A percentile compares a stretch with the other conserved stretches of the same genome.
Evolutionary conservation across 2,113 vertebrate genomes (phyloP).

Genomic region (Dryoscopus gambensis): DNA sequence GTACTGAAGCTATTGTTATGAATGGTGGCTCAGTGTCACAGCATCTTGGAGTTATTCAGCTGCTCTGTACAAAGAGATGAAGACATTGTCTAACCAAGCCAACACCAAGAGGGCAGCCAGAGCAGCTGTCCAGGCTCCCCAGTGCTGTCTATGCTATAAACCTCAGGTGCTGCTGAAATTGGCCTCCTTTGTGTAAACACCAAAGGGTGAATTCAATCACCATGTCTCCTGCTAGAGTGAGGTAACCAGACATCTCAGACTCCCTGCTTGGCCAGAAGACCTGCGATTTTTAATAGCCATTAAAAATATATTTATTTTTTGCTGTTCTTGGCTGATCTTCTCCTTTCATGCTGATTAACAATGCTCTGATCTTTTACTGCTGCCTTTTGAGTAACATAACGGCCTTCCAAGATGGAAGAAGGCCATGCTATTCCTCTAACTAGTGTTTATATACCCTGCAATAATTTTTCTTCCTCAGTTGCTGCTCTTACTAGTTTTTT

Average conservation of each 20-base stretch:
- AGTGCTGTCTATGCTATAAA: neutral
- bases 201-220: neutral
- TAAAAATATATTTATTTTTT: slow-evolving; percentile 43
- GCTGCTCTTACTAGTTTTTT: slow-evolving; percentile 18
- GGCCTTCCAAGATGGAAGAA: slow-evolving; percentile 41
- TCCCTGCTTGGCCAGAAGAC: slow-evolving; percentile 30
- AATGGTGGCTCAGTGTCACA: neutral
- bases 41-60: neutral
- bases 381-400: slow-evolving; percentile 42
- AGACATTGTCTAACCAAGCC: neutral
- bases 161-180: neutral
- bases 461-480: slow-evolving; percentile 30
- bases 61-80: neutral
- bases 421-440: slow-evolving; percentile 31
- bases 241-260: slow-evolving; percentile 34
- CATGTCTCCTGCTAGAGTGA: neutral
- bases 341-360: slow-evolving; percentile 51
- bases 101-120: neutral
- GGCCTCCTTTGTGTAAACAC: neutral
- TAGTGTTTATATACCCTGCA: slow-evolving; percentile 25
- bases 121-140: neutral
- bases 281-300: slow-evolving; percentile 11
- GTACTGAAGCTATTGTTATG: neutral
- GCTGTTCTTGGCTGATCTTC: slow-evolving; percentile 47
- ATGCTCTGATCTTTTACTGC: slow-evolving; percentile 46